A percentile compares a stretch with the other conserved stretches of the same genome.
Conservation (phyloP, 1,140 invertebrate genomes). For the Goniozus legneri region DNA sequence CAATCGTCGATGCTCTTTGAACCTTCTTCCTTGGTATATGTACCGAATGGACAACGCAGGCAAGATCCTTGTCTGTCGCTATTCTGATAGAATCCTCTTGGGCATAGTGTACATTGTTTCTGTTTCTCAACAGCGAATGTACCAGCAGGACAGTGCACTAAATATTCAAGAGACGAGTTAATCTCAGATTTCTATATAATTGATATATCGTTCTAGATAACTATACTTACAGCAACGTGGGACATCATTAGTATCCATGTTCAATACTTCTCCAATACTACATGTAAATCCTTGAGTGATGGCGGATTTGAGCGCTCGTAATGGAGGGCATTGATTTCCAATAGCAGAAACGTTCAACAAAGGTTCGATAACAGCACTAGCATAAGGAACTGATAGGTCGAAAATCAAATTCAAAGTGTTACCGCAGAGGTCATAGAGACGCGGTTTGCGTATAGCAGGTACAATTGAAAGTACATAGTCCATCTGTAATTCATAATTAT, state of each 20-base stretch:
- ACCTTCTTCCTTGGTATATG: conserved; percentile 89
- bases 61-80: conserved; percentile 83
- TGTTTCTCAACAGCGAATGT: conserved; percentile 87
- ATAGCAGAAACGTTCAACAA: conserved; percentile 84
- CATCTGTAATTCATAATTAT: too few species aligned
- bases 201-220: conserved; percentile 4
- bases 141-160: conserved; percentile 92
- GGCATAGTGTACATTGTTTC: conserved; percentile 84
- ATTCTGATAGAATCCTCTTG: conserved; percentile 89
- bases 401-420: conserved; percentile 91
- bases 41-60: conserved; percentile 83
- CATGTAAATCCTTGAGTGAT: conserved; percentile 89
- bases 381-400: conserved; percentile 87
- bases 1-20: conserved; percentile 80
- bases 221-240: conserved; percentile 82
- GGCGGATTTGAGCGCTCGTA: conserved; percentile 80
- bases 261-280: conserved; percentile 87
- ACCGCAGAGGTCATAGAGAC: conserved; percentile 91
- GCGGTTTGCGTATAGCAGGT: conserved; percentile 80
- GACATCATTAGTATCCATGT: conserved; percentile 86
- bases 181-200: too few species aligned
- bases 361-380: conserved; percentile 86
- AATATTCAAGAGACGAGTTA: conserved; percentile 31
- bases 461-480: conserved; percentile 85
- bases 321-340: conserved; percentile 86